A percentile compares a stretch with the other conserved stretches of the same genome.
Evolutionary conservation across 1,140 invertebrate genomes (phyloP).

Genomic region (Goniozus legneri): DNA sequence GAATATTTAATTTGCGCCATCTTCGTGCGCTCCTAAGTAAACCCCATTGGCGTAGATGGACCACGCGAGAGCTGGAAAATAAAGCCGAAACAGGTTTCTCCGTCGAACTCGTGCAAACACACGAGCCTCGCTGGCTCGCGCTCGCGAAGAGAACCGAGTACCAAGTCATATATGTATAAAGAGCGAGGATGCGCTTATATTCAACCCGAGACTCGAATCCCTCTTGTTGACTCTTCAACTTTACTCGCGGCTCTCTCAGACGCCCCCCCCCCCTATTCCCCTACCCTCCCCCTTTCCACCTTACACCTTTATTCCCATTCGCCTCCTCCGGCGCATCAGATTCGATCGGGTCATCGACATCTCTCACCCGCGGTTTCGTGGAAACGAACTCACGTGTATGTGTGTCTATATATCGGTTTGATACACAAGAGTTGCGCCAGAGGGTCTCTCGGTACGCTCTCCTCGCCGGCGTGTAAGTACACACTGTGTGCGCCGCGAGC

Average conservation of each 20-base stretch:
- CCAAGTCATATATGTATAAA: no score
- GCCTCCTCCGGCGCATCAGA: slow-evolving; percentile 4
- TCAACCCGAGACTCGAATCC: no score
- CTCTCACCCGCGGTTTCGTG: no score
- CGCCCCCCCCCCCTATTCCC: background rate
- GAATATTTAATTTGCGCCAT: slow-evolving; percentile 40
- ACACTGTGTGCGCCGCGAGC: no score
- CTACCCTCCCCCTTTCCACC: slow-evolving; percentile 1
- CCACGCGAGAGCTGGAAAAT: slow-evolving; percentile 22
- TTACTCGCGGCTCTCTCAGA: slow-evolving; percentile 30
- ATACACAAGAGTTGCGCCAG: no score
- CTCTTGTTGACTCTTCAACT: slow-evolving; percentile 47
- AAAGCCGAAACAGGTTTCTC: slow-evolving; percentile 40
- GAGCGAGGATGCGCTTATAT: no score
- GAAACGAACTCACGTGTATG: no score
- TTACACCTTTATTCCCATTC: slow-evolving; percentile 5
- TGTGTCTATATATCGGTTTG: no score
- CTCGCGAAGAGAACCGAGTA: no score
- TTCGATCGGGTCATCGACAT: slow-evolving; percentile 27
- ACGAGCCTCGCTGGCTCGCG: slow-evolving; percentile 6
- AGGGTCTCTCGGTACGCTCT: no score
- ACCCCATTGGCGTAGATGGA: slow-evolving; percentile 24
- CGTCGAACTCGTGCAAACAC: slow-evolving; percentile 44
- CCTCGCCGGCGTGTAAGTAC: no score
- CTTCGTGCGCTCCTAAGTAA: slow-evolving; percentile 39